These are phyloP conservation scores for Timandra comae DNA, from an alignment of 2,888 invertebrate genomes.

Conservation along the genomic window DNA sequence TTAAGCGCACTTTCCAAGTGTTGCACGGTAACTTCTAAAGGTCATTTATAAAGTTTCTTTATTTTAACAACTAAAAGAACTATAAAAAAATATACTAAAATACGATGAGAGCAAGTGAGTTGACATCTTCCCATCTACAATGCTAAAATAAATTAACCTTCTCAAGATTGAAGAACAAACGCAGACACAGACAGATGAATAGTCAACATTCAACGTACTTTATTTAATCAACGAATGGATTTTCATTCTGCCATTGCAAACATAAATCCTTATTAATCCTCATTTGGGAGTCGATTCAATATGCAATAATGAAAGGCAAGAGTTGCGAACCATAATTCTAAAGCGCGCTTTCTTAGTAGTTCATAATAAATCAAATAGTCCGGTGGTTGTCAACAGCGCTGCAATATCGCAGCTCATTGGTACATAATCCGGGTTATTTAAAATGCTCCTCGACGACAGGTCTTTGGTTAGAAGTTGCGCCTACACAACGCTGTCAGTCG, in stretches of 20 bases:
- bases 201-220: constrained; percentile 38
- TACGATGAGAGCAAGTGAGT: neutral
- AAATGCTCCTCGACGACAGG: constrained; percentile 38
- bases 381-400: constrained; percentile 56
- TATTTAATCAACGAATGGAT: constrained; percentile 39
- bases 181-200: constrained; percentile 45
- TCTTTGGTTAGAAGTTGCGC: constrained; percentile 33
- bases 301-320: constrained; percentile 53
- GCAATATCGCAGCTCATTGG: constrained; percentile 48
- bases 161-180: constrained; percentile 43
- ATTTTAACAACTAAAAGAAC: too few species aligned
- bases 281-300: constrained; percentile 59
- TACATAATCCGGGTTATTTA: constrained; percentile 46
- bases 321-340: constrained; percentile 41
- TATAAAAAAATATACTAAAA: too few species aligned
- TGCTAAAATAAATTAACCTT: constrained; percentile 24
- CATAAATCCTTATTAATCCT: constrained; percentile 65
- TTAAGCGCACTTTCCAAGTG: too few species aligned
- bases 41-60: too few species aligned
- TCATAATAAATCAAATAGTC: constrained; percentile 61
- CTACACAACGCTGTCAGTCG: constrained; percentile 38
- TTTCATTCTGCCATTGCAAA: constrained; percentile 36
- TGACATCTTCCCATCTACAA: constrained; percentile 11
- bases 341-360: constrained; percentile 45
- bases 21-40: too few species aligned